Evolutionary conservation across 2,797 vertebrate genomes (phyloP).

Genomic region (Onychomys torridus): DNA sequence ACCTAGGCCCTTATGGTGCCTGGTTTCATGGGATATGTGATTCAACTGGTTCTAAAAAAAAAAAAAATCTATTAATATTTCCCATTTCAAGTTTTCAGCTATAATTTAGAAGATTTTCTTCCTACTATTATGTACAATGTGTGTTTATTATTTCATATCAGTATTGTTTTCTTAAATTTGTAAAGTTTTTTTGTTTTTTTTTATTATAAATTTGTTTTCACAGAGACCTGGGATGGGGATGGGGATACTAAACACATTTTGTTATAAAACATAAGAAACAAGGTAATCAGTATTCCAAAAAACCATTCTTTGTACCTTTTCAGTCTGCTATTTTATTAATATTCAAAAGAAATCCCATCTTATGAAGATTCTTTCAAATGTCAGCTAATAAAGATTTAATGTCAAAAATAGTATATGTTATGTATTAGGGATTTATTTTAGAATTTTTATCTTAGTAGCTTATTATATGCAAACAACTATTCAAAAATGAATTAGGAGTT

Average conservation of each 20-base stretch:
- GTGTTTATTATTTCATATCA: conserved; percentile 42
- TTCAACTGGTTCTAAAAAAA: conserved; percentile 29
- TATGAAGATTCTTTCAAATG: background rate
- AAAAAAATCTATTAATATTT: background rate
- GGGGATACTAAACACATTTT: background rate
- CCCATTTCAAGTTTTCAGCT: conserved; percentile 24
- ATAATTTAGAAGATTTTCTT: conserved; percentile 30
- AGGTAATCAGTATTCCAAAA: background rate
- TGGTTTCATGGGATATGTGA: conserved; percentile 29
- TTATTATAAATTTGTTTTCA: conserved; percentile 13
- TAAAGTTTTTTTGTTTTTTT: background rate
- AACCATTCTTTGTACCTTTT: background rate
- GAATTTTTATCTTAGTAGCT: conserved; percentile 36
- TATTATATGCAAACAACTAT: conserved; percentile 24
- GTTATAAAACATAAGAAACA: background rate
- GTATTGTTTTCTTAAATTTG: background rate
- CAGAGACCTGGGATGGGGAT: background rate
- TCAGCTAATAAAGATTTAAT: background rate
- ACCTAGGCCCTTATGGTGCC: background rate
- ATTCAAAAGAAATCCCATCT: background rate
- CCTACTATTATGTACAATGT: background rate
- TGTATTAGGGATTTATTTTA: conserved; percentile 43
- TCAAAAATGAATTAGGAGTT: background rate
- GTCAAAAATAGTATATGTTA: background rate
- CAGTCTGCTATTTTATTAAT: background rate